These are phyloP conservation scores for Geotrupes spiniger DNA, from an alignment of 2,888 invertebrate species.

Conservation along the genomic window DNA sequence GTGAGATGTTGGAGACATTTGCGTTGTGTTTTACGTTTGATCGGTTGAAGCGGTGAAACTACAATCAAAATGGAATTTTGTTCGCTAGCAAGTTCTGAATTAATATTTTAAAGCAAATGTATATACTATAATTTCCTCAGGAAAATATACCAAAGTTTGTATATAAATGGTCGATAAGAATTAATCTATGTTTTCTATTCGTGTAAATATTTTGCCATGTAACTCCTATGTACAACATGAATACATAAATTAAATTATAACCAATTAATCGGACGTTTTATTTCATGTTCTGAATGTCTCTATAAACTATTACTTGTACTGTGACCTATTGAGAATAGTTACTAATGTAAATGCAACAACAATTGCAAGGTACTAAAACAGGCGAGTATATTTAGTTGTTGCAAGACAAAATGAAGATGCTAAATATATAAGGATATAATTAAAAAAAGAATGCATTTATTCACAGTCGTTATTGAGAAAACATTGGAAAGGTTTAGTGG, in stretches of 20 bases:
- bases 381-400: too few species aligned
- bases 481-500: too few species aligned
- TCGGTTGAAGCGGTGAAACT: neutral
- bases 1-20: too few species aligned
- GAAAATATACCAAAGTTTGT: slow-evolving; percentile 32
- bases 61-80: slow-evolving; percentile 18
- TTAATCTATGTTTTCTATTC: slow-evolving; percentile 35
- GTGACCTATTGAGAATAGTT: too few species aligned
- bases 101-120: slow-evolving; percentile 20
- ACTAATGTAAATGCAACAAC: too few species aligned
- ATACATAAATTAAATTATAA: slow-evolving; percentile 20
- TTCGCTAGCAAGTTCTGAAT: slow-evolving; percentile 12
- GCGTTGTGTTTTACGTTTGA: too few species aligned
- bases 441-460: too few species aligned
- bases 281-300: neutral
- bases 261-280: neutral
- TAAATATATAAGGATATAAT: too few species aligned
- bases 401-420: too few species aligned
- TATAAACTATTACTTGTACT: too few species aligned
- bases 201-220: slow-evolving; percentile 34
- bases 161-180: slow-evolving; percentile 30
- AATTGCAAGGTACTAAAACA: too few species aligned
- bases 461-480: too few species aligned
- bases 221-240: slow-evolving; percentile 31
- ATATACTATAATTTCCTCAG: slow-evolving; percentile 33